A percentile compares a stretch with the other conserved stretches of the same genome.
phyloP scores from a whole-genome alignment of 2,888 invertebrate genomes.

The Sepiola atlantica region DNA sequence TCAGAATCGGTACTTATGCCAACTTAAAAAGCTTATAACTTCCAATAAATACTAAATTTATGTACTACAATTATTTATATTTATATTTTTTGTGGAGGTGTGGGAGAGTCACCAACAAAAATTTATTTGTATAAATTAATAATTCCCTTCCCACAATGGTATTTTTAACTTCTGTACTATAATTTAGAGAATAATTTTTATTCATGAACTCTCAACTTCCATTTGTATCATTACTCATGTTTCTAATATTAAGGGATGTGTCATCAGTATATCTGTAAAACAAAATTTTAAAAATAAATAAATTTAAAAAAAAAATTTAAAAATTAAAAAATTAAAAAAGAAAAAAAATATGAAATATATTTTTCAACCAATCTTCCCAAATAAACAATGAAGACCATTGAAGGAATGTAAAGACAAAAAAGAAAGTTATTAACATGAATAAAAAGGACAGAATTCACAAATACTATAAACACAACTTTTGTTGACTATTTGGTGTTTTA shows the following conservation, averaged over 20 bases:
- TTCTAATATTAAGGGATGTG: slow-evolving; percentile 32
- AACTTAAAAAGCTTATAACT: neutral
- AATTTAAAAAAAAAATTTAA: too few relatives aligned
- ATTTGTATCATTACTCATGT: slow-evolving; percentile 32
- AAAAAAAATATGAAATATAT: slow-evolving; percentile 3
- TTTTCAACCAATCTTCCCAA: slow-evolving; percentile 22
- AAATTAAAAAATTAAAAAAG: too few relatives aligned
- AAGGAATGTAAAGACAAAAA: neutral
- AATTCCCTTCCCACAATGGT: neutral
- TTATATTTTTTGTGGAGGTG: neutral
- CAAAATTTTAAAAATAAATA: too few relatives aligned
- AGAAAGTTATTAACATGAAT: neutral
- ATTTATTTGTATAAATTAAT: too few relatives aligned
- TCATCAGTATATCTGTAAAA: slow-evolving; percentile 32
- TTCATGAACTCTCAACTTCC: slow-evolving; percentile 9
- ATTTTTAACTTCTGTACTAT: neutral
- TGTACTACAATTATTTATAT: neutral
- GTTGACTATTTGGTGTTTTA: neutral
- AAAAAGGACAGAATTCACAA: neutral
- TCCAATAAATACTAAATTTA: too few relatives aligned
- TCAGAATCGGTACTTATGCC: too few relatives aligned
- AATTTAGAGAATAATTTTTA: neutral
- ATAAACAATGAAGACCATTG: neutral
- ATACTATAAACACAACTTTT: neutral
- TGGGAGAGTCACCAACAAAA: neutral